Evolutionary conservation across 2,797 vertebrate genomes (phyloP).

Genomic region (Poeciliopsis paucimaculata): DNA sequence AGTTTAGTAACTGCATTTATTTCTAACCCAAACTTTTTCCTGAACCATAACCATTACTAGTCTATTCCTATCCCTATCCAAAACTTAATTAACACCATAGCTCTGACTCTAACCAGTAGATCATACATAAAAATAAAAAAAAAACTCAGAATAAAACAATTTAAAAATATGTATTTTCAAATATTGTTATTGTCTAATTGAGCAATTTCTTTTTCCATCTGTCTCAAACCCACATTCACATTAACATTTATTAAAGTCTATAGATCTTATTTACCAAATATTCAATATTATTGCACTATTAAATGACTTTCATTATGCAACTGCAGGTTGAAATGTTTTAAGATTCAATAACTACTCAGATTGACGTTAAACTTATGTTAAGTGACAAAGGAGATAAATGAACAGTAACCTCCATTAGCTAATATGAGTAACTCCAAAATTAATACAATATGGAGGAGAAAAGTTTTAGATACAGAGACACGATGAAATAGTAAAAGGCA

Average conservation of each 20-base stretch:
- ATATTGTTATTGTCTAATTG: background rate
- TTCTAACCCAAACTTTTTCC: too few relatives aligned
- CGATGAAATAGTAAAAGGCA: slow-evolving; percentile 19
- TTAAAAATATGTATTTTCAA: background rate
- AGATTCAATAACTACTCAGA: background rate
- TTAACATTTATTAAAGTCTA: background rate
- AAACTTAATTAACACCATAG: too few relatives aligned
- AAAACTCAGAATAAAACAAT: background rate
- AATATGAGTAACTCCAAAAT: slow-evolving; percentile 1
- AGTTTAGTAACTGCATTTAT: too few relatives aligned
- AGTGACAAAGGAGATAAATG: background rate
- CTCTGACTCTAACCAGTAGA: background rate
- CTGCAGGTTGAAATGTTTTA: background rate
- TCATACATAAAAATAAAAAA: background rate
- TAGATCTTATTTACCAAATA: background rate
- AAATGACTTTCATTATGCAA: background rate
- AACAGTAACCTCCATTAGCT: slow-evolving; percentile 20
- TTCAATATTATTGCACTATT: background rate
- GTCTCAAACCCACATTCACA: background rate
- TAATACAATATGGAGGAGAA: slow-evolving; percentile 17
- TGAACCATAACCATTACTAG: too few relatives aligned
- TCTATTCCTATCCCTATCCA: too few relatives aligned
- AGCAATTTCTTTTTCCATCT: background rate
- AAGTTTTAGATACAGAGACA: background rate
- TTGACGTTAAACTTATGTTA: background rate